Conservation (phyloP, 2,113 vertebrate species). For the Typhlomys cinereus region DNA sequence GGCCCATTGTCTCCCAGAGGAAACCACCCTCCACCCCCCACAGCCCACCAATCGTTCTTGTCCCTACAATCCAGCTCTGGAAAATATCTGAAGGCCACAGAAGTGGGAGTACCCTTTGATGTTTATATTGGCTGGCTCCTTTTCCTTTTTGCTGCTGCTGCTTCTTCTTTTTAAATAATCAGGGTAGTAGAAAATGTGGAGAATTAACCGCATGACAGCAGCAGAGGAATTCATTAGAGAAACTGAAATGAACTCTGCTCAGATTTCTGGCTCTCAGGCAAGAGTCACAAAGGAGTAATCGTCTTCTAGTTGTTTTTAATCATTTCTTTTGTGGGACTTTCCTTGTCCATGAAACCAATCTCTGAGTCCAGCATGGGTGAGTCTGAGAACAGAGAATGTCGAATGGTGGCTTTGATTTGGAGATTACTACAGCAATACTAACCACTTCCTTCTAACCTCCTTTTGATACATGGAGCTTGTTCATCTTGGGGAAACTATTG, state of each 20-base stretch:
- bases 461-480: background rate
- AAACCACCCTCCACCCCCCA: conserved; percentile 18
- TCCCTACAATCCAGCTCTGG: conserved; percentile 69
- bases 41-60: conserved; percentile 54
- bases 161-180: conserved; percentile 76
- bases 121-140: conserved; percentile 79
- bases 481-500: background rate
- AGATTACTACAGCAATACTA: conserved; percentile 59
- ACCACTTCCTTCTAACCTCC: conserved; percentile 45
- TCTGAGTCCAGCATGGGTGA: conserved; percentile 50
- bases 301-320: conserved; percentile 78
- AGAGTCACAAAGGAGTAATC: conserved; percentile 76
- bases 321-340: conserved; percentile 79
- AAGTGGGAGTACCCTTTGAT: conserved; percentile 78
- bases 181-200: conserved; percentile 78
- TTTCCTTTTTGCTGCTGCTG: conserved; percentile 55
- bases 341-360: conserved; percentile 75
- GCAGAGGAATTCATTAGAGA: conserved; percentile 82
- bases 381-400: conserved; percentile 69
- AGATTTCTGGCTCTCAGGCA: conserved; percentile 77
- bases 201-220: conserved; percentile 82
- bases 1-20: conserved; percentile 50
- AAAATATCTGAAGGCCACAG: conserved; percentile 71
- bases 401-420: conserved; percentile 62
- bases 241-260: conserved; percentile 77